Evolutionary conservation across 2,888 invertebrate species (phyloP), one percentile per base, ranked within the genome.

Genomic region (Tiphia femorata): DNA sequence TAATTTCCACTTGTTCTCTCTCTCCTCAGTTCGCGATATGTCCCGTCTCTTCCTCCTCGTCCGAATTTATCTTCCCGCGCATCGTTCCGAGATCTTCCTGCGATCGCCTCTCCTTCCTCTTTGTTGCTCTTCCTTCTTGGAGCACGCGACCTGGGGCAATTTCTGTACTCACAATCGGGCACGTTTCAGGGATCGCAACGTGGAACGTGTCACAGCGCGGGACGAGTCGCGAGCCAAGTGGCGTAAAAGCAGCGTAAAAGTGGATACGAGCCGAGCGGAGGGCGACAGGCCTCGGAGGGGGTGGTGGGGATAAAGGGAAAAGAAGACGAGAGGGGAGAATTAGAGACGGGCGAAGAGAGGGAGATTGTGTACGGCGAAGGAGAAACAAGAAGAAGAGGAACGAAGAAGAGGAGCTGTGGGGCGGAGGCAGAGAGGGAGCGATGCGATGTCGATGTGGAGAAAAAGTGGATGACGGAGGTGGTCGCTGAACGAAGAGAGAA

Each of bases 191-290:
- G n/a, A n/a, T n/a, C n/a, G n/a, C n/a, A n/a, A n/a, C n/a, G n/a
- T n/a, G n/a, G n/a, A n/a, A n/a, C n/a, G n/a, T n/a, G 21, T 41
- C 8, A 8, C 38, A 46, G 33, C 29, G 56, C 35, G 53, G 35
- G 62, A 69, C 64, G 55, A 69, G 62, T 62, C 62, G 55, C 64
- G 49, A 70, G n/a, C 69, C 64, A 67, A 70, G 56, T 67, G 64
- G 61, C 67, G 64, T 70, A 67, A 70, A 69, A 64, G 64, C 66
- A 48, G 63, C 58, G 62, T 70, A 69, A 69, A 69, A 62, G 67
- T 62, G 61, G 56, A 49, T 50, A 53, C 55, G 53, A 56, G 51
- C 30, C 54, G 55, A 57, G 58, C 49, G 56, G 49, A 12, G 49
- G 23, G 12, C 29, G 50, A 27, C 14, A 19, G 27, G n/a, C 21